A percentile compares a stretch with the other conserved stretches of the same genome.
phyloP scores from a whole-genome alignment of 2,888 invertebrate species.

The Pheosia gnoma region DNA sequence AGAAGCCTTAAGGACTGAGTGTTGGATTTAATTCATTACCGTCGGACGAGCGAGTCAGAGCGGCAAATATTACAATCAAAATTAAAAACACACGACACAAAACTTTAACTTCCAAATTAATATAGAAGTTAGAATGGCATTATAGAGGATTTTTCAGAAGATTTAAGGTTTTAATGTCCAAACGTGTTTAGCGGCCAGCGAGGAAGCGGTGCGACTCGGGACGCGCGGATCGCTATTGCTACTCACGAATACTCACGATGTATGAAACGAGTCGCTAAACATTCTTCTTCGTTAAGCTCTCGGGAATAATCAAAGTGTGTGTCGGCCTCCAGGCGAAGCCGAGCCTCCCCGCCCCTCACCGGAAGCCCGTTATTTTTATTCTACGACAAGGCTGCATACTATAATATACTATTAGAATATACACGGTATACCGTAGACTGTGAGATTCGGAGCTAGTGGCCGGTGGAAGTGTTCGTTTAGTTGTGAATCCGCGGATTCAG shows the following conservation, averaged over 20 bases:
- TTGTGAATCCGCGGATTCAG: slow-evolving; percentile 58
- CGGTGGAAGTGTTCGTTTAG: slow-evolving; percentile 55
- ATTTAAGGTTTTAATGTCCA: too few species aligned
- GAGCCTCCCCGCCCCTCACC: slow-evolving; percentile 4
- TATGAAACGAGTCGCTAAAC: background rate
- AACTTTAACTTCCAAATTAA: background rate
- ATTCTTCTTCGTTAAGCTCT: background rate
- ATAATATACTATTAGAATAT: slow-evolving; percentile 36
- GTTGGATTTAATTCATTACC: background rate
- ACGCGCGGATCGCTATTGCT: too few species aligned
- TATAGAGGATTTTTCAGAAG: too few species aligned
- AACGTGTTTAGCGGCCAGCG: background rate
- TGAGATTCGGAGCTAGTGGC: slow-evolving; percentile 38
- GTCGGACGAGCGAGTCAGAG: background rate
- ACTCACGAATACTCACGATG: too few species aligned
- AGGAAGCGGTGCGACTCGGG: background rate
- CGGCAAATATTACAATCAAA: background rate
- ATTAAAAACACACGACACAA: too few species aligned
- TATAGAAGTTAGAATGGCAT: too few species aligned
- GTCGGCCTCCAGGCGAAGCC: slow-evolving; percentile 7
- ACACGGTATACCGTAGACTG: slow-evolving; percentile 39
- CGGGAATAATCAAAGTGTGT: background rate
- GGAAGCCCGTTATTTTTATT: slow-evolving; percentile 6
- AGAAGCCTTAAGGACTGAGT: background rate
- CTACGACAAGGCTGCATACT: slow-evolving; percentile 42